Percentiles rank a stretch among this genome's conserved stretches.
phyloP scores from a whole-genome alignment of 1,140 invertebrate species.

The Sycophaga agraensis region DNA sequence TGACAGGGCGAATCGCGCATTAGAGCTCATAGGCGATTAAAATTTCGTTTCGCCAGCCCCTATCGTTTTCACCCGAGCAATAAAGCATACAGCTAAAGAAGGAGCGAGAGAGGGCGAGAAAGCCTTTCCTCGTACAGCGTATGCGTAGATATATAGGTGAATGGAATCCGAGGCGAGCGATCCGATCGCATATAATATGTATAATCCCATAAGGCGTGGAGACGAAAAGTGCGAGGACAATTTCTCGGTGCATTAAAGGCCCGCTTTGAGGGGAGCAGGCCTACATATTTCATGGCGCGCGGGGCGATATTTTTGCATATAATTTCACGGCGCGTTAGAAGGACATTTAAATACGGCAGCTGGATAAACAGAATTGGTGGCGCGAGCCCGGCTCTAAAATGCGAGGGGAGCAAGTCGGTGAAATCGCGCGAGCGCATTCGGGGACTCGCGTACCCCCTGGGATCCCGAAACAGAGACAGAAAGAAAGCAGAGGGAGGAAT shows the following conservation, averaged over 20 bases:
- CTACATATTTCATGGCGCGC: slow-evolving; percentile 55
- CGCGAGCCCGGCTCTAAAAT: too few species aligned
- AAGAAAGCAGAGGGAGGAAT: slow-evolving; percentile 34
- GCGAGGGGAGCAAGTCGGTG: too few species aligned
- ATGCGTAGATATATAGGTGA: neutral
- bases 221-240: slow-evolving; percentile 49
- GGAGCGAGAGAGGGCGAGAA: neutral
- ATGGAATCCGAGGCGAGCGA: too few species aligned
- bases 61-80: neutral
- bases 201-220: slow-evolving; percentile 47
- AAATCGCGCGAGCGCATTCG: slow-evolving; percentile 5
- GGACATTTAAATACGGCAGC: slow-evolving; percentile 57
- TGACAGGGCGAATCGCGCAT: slow-evolving; percentile 3
- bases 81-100: neutral
- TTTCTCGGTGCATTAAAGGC: slow-evolving; percentile 55
- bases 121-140: too few species aligned
- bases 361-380: slow-evolving; percentile 53
- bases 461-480: slow-evolving; percentile 30
- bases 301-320: slow-evolving; percentile 60
- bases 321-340: slow-evolving; percentile 58
- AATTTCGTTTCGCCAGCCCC: slow-evolving; percentile 26
- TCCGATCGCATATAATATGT: slow-evolving; percentile 29
- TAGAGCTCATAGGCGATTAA: slow-evolving; percentile 25
- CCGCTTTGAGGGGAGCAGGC: neutral
- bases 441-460: slow-evolving; percentile 7